phyloP scores from a whole-genome alignment of 1,140 invertebrate genomes.

The Conus betulinus region DNA sequence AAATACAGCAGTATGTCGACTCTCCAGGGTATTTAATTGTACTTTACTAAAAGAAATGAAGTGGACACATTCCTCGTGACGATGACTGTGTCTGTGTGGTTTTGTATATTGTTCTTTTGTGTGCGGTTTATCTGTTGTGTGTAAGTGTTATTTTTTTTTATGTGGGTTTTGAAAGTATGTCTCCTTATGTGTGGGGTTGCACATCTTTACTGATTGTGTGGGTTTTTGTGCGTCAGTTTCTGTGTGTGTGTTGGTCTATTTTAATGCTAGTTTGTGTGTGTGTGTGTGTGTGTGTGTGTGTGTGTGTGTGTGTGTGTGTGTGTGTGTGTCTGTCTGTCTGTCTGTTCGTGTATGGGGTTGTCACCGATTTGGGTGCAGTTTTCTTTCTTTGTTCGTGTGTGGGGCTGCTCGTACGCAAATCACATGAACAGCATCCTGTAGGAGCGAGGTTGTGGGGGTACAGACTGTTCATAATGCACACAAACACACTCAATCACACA shows the following conservation, averaged over 20 bases:
- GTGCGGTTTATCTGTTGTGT: too few species aligned
- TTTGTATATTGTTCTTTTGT: too few species aligned
- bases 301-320: constrained; percentile 2
- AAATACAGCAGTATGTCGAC: too few species aligned
- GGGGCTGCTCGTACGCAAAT: too few species aligned
- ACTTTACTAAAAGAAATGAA: too few species aligned
- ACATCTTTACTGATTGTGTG: background rate
- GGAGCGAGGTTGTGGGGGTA: background rate
- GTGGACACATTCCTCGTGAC: too few species aligned
- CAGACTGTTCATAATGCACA: background rate
- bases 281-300: background rate
- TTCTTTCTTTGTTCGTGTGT: background rate
- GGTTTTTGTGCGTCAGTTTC: background rate
- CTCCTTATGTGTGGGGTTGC: too few species aligned
- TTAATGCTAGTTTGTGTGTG: background rate
- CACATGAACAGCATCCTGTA: too few species aligned
- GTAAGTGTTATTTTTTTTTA: too few species aligned
- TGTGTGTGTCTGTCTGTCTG: background rate
- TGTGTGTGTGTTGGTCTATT: background rate
- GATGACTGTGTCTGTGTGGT: too few species aligned
- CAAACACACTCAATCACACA: constrained; percentile 20
- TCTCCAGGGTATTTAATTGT: too few species aligned
- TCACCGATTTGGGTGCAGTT: background rate
- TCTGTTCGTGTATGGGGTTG: background rate
- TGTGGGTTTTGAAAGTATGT: too few species aligned